A percentile compares a stretch with the other conserved stretches of the same genome.
Evolutionary conservation across 1,140 invertebrate species (phyloP).

Genomic region (Anastrepha obliqua): DNA sequence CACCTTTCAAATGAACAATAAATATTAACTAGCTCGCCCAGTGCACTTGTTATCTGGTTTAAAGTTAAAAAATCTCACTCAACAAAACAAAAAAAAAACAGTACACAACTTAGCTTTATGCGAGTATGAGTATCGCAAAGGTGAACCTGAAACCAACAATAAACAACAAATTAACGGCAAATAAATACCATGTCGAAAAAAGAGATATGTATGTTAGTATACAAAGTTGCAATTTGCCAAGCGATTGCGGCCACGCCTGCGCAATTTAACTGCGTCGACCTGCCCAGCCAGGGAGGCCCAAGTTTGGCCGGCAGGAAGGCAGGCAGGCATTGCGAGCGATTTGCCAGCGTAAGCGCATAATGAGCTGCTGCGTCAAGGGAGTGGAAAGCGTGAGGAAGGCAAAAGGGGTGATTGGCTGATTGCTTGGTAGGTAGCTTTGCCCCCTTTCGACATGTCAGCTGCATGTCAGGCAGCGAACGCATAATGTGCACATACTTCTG

Average conservation of each 20-base stretch:
- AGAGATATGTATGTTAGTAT: neutral
- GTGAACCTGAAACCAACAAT: slow-evolving; percentile 49
- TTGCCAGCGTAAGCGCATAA: slow-evolving; percentile 29
- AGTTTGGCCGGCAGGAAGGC: neutral
- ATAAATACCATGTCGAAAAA: slow-evolving; percentile 43
- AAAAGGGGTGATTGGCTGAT: neutral
- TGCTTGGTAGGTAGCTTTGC: neutral
- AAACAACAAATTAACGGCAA: slow-evolving; percentile 53
- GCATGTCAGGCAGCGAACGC: neutral
- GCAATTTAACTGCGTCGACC: neutral
- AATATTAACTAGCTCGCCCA: slow-evolving; percentile 24
- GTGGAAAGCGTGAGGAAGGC: neutral
- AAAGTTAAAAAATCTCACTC: neutral
- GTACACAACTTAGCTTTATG: neutral
- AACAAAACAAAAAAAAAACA: neutral
- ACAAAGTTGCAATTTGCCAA: slow-evolving; percentile 39
- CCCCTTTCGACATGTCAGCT: neutral
- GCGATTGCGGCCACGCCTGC: slow-evolving; percentile 24
- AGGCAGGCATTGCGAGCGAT: neutral
- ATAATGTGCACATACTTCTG: neutral
- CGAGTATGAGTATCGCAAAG: neutral
- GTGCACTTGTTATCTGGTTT: slow-evolving; percentile 38
- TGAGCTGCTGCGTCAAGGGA: neutral
- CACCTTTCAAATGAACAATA: neutral
- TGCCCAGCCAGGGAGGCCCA: neutral